Evolutionary conservation across 2,113 vertebrate genomes (phyloP), one percentile per base, ranked within the genome.

Genomic region (Oryzias curvinotus): DNA sequence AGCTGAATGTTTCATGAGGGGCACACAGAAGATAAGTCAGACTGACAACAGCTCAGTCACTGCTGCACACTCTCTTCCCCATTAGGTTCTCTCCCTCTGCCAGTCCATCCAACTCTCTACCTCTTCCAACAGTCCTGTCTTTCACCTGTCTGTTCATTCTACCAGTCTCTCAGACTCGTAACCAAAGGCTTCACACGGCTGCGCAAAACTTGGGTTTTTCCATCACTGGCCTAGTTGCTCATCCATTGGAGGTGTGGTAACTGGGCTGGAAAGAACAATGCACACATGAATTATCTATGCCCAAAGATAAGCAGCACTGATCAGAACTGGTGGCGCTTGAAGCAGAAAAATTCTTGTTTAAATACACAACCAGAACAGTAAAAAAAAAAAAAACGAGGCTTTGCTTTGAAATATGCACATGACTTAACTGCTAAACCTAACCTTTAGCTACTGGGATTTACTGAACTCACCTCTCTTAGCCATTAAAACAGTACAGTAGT

Each of bases 1-100:
- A 83, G 76, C 69, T 90, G 81, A 90, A 92, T 92, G 83, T 90
- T 92, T 91, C 84, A 91, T 92, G 85, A 90, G 84, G 58, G 78
- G 83, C 77, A 84, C 70, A 62, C 54, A 77, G 85, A 90, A 85
- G 82, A 90, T 89, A 90, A 91, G 82, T 80, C 80, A 85, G 85
- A 85, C 86, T 89, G 91, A 90, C 89, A 90, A 78, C 70, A 75
- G 49, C 77, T 81, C 63, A 45, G 71, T 78, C 36, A 55, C 73
- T 16, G 21, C 75, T 68, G 77, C 82, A 82, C 73, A 86, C 75
- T 62, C 78, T 78, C 77, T 75, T 73, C 68, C 75, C 84, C 73
- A 84, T 88, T 88, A 87, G 68, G 23, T 83, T 81, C 74, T 69
- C 77, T 73, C 79, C 65, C 81, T 72, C 83, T 61, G 43, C 57